Evolutionary conservation across 2,888 invertebrate genomes (phyloP).

Genomic region (Allygus modestus): DNA sequence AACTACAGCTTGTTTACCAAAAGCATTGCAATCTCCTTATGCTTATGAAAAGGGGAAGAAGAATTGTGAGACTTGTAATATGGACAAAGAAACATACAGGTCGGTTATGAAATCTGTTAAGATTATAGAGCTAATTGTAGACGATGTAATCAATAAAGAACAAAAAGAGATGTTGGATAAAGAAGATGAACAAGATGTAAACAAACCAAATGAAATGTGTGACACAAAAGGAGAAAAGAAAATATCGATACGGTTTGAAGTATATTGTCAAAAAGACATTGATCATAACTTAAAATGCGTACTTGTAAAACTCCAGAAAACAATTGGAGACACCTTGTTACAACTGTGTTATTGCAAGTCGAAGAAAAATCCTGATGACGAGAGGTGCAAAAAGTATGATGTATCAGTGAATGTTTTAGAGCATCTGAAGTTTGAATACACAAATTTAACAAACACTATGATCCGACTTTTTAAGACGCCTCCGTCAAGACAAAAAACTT

Average conservation of each 20-base stretch:
- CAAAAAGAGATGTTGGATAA: slow-evolving; percentile 8
- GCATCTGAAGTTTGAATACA: slow-evolving; percentile 16
- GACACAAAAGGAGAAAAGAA: neutral
- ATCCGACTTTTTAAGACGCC: neutral
- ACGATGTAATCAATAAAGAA: slow-evolving; percentile 3
- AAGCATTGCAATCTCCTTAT: neutral
- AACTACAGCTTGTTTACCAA: neutral
- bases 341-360: neutral
- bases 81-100: slow-evolving; percentile 16
- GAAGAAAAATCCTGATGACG: neutral
- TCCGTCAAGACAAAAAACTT: neutral
- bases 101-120: neutral
- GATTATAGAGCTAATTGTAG: slow-evolving; percentile 7
- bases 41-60: slow-evolving; percentile 21
- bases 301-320: neutral
- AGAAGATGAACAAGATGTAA: neutral
- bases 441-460: neutral
- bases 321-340: neutral
- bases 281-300: slow-evolving; percentile 30
- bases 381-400: slow-evolving; percentile 13
- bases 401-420: neutral
- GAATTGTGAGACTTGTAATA: neutral
- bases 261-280: neutral
- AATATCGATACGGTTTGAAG: neutral
- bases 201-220: neutral